Base-by-base conservation (phyloP, 2,888 invertebrate species). In the Epicampocera succincta region DNA sequence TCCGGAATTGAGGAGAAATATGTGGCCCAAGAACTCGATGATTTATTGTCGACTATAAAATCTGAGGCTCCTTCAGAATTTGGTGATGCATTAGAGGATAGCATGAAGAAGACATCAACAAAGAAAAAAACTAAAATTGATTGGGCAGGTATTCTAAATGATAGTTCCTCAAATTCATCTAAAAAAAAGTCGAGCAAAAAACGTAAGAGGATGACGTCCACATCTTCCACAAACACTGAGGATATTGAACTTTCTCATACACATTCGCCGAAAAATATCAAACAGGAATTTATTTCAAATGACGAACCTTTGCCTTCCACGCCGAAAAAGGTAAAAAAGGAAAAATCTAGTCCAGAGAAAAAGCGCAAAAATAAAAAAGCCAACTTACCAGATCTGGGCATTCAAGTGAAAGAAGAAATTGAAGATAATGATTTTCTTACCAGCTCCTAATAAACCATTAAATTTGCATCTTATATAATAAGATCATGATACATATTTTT, bases 41-140 rank as follows among this genome's bases (percentile, higher is more conserved):
- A 85, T 11, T 75, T 89, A 12, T 68, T 89, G 13, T 74, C 84
- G 0, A 33, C 85, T 8, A 86, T 89, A 6, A 88, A 89, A 83
- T 17, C 78, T 12, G 87, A 88, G 60, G 68, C 83, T 3, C 33
- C 42, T 0, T 77, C 79, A 5, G 79, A 80, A 42, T 56, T 38
- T 3, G 69, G 63, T 56, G 3, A 61, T 42, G 25, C 29, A 0
- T 3, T 73, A 19, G 42, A 21, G 2, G 40, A 44, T 46, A 60
- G 33, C 9, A 25, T 6, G 5, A 29, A 72, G 42, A 71, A 42
- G 13, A 80, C 74, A 44, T 25, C 44, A 1, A 72, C 65, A 33
- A 83, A 77, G 40, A 19, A 65, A 38, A 44, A 29, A 13, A 19
- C 21, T 15, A 40, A 60, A 29, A n/a, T 3, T 8, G 29, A 0